Conservation (phyloP, 2,888 invertebrate genomes). For the Pterobdella sp. region DNA sequence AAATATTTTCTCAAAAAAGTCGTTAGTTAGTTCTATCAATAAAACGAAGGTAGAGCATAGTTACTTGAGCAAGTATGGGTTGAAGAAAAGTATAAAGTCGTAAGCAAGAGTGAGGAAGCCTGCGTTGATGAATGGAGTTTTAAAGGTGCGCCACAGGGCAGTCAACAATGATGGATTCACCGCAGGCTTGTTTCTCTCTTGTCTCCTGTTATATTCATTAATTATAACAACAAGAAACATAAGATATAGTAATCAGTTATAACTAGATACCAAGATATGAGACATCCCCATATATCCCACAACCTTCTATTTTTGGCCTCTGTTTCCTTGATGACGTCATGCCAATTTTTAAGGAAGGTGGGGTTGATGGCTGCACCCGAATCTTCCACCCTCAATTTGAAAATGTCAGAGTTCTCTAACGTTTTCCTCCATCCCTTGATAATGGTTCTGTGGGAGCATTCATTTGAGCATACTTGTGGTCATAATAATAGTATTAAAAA, state of each 20-base stretch:
- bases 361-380: constrained; percentile 30
- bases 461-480: too few species aligned
- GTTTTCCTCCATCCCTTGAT: constrained; percentile 34
- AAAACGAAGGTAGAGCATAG: too few species aligned
- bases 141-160: constrained; percentile 27
- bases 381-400: constrained; percentile 34
- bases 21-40: too few species aligned
- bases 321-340: constrained; percentile 21
- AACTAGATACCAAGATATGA: too few species aligned
- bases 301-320: background rate
- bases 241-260: background rate
- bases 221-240: background rate
- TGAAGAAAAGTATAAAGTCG: constrained; percentile 30
- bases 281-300: too few species aligned
- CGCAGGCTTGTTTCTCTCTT: background rate
- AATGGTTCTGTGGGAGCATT: constrained; percentile 33
- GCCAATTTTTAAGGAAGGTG: constrained; percentile 34
- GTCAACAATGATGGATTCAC: constrained; percentile 25
- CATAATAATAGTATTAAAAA: too few species aligned
- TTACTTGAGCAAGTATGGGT: constrained; percentile 33
- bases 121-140: constrained; percentile 5
- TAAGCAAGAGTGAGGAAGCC: constrained; percentile 27
- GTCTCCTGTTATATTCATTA: too few species aligned
- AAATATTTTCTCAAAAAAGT: background rate
- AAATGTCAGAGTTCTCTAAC: constrained; percentile 35